phyloP scores from a whole-genome alignment of 2,113 vertebrate species.

The Epinephelus fuscoguttatus region DNA sequence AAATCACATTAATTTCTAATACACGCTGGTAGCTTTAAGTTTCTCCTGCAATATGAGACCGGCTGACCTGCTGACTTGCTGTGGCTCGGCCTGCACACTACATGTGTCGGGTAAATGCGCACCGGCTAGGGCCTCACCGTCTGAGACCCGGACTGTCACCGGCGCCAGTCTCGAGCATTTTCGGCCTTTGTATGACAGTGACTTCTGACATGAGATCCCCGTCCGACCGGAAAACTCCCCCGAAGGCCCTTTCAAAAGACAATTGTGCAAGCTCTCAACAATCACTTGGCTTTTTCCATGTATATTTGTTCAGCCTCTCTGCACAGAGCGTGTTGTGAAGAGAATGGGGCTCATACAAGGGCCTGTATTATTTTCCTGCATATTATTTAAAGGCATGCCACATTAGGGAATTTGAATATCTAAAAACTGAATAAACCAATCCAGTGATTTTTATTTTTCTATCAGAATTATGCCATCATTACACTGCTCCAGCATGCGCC shows the following conservation, averaged over 20 bases:
- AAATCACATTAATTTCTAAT: no score
- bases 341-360: not conserved
- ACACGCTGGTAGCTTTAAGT: not conserved
- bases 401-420: not conserved
- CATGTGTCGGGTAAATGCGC: slow-evolving; percentile 17
- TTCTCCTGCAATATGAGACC: not conserved
- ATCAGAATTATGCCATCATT: not conserved
- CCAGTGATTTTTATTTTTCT: not conserved
- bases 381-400: not conserved
- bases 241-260: slow-evolving; percentile 52
- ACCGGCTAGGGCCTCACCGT: slow-evolving; percentile 20
- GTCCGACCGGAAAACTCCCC: slow-evolving; percentile 72
- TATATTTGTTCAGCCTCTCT: slow-evolving; percentile 33
- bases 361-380: not conserved
- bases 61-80: not conserved
- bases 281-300: slow-evolving; percentile 30
- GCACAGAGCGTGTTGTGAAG: not conserved
- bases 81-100: not conserved
- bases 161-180: slow-evolving; percentile 71
- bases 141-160: slow-evolving; percentile 40
- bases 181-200: slow-evolving; percentile 57
- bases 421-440: not conserved
- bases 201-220: slow-evolving; percentile 72
- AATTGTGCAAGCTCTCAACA: slow-evolving; percentile 53
- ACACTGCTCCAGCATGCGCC: not conserved